These are phyloP conservation scores for Nymphicus hollandicus DNA, from an alignment of 2,113 vertebrate genomes.

Conservation along the genomic window DNA sequence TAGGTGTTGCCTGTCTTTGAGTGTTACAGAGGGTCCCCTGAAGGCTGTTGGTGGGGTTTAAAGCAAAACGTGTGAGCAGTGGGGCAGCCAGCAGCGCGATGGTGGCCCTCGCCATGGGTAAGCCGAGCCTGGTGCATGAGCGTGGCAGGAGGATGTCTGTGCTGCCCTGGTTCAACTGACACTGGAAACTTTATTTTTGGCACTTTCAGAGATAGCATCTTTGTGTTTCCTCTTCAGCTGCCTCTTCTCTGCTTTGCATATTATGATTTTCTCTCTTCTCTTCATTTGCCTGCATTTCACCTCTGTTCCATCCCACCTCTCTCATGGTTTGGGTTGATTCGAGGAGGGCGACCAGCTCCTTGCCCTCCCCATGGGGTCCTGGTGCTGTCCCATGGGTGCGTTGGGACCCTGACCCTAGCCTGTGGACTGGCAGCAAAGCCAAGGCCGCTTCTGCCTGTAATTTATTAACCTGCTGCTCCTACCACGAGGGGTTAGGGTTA, in stretches of 20 bases:
- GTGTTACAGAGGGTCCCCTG: not conserved
- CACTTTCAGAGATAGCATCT: not conserved
- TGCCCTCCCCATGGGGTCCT: not conserved
- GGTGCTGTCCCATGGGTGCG: not conserved
- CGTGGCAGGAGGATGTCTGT: not conserved
- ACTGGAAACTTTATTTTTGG: not conserved
- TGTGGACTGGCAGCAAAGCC: not conserved
- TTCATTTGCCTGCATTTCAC: not conserved
- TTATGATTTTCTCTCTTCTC: not conserved
- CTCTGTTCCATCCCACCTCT: not conserved
- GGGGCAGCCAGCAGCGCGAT: slow-evolving; percentile 10
- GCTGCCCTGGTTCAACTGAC: not conserved
- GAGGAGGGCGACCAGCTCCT: not conserved
- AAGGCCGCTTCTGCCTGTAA: not conserved
- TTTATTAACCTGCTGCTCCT: not conserved
- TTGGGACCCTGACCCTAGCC: not conserved
- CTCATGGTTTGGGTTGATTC: not conserved
- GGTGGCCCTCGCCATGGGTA: not conserved
- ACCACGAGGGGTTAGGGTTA: rapidly evolving
- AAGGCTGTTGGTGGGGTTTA: not conserved
- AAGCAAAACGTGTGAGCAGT: not conserved
- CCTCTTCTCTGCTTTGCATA: not conserved
- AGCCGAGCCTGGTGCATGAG: not conserved
- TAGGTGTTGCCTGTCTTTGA: slow-evolving; percentile 18
- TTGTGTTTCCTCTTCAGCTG: not conserved